These are phyloP conservation scores for Tetramorium simillimum DNA, from an alignment of 1,140 invertebrate species.

Conservation along the genomic window DNA sequence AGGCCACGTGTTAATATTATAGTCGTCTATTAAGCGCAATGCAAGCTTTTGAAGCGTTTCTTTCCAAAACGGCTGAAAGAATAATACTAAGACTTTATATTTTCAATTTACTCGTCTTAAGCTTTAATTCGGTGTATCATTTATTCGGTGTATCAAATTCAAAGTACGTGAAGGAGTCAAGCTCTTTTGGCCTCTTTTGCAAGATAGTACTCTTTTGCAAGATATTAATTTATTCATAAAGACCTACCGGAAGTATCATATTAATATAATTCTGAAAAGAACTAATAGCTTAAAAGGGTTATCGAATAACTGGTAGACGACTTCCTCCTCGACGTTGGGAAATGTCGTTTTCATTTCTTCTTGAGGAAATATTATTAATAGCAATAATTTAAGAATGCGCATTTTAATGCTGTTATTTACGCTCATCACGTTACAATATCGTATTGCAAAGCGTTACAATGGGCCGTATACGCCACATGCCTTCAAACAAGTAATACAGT, in stretches of 20 bases:
- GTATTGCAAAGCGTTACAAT: constrained; percentile 32
- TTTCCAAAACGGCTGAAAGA: no score
- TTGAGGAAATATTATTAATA: neutral
- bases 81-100: no score
- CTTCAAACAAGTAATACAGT: constrained; percentile 42
- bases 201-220: neutral
- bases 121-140: no score
- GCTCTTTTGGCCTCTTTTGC: neutral
- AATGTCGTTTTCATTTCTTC: neutral
- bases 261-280: neutral
- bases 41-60: no score
- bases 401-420: neutral
- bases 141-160: no score
- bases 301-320: neutral
- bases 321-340: neutral
- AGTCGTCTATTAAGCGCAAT: no score
- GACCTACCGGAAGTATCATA: neutral
- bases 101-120: no score
- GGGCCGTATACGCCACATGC: neutral
- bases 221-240: neutral
- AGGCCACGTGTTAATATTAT: no score
- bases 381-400: neutral
- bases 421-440: neutral
- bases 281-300: neutral
- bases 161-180: no score